phyloP scores from a whole-genome alignment of 2,113 vertebrate species.

The Tichodroma muraria region DNA sequence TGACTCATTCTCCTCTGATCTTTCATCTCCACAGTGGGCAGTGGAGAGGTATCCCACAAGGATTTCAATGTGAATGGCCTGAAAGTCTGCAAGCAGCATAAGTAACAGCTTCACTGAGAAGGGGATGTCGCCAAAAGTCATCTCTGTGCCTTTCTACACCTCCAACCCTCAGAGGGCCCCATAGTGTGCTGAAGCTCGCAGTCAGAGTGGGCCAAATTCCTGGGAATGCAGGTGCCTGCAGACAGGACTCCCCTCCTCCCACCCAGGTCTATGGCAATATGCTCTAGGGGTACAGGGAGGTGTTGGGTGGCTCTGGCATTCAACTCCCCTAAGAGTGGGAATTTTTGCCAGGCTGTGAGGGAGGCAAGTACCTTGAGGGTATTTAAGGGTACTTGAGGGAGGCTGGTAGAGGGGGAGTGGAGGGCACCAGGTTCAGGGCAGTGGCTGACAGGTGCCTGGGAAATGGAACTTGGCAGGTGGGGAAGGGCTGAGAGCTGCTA shows the following conservation, averaged over 20 bases:
- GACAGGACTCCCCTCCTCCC: background rate
- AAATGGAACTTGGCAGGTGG: background rate
- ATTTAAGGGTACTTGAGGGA: no score
- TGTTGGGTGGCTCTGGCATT: background rate
- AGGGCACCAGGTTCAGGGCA: background rate
- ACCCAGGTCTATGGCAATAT: background rate
- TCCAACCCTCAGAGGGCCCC: background rate
- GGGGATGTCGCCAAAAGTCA: rapidly evolving
- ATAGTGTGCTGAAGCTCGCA: rapidly evolving
- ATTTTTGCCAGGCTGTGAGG: background rate
- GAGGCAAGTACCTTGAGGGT: no score
- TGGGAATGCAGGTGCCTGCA: background rate
- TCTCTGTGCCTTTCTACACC: rapidly evolving
- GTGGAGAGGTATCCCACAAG: background rate
- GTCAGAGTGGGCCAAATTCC: background rate
- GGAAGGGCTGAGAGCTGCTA: rapidly evolving
- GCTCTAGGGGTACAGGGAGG: background rate
- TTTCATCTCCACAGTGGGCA: background rate
- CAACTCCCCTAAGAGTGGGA: background rate
- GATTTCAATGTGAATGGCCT: background rate
- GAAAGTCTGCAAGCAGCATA: background rate
- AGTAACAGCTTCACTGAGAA: background rate
- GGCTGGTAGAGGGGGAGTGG: background rate
- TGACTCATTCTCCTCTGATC: background rate
- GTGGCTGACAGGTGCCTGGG: background rate